Evolutionary conservation across 2,113 vertebrate species (phyloP), one percentile per base, ranked within the genome.

Genomic region (Scalopus aquaticus): DNA sequence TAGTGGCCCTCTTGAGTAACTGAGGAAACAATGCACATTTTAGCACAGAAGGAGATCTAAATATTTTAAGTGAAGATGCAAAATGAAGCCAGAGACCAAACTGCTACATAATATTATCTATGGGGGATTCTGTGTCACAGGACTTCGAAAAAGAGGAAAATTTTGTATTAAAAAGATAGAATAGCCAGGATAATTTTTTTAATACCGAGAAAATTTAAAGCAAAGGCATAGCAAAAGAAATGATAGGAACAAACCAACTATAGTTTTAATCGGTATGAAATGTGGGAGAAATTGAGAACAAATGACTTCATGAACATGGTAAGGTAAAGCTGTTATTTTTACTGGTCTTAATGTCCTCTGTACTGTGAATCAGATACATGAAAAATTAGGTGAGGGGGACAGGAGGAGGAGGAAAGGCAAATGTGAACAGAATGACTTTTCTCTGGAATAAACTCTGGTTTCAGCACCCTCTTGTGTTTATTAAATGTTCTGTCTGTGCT

Each of bases 381-480:
- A 51, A 19, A 7, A 24, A 5, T 30, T 76, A 7, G 11, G 15
- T 17, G 58, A 60, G 46, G 58, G 13, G 19, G 24, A 12, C 58
- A 30, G 60, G 16, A 44, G 20, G 26, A 82, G 39, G 51, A 56
- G 24, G 17, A 90, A n/a, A 73, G 2, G 7, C 15, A 13, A 3
- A 20, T n/a, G 65, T n/a, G 39, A 89, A 86, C 19, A 37, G 16
- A 28, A 8, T 3, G 9, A 37, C 1, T 70, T 24, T 73, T 56
- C 35, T 0, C 0, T 17, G 30, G 5, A 46, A 24, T 11, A 16
- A 39, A 42, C 39, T 58, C 54, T 87, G 81, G 35, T 81, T 88
- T 78, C n/a, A 65, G 67, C 88, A 44, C 37, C 44, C 30, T 88
- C 56, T 86, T 30, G 56, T 90, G 86, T 93, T 90, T 93, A 72